Base-by-base conservation (phyloP, 1,140 invertebrate genomes). In the Drosophila funebris region DNA sequence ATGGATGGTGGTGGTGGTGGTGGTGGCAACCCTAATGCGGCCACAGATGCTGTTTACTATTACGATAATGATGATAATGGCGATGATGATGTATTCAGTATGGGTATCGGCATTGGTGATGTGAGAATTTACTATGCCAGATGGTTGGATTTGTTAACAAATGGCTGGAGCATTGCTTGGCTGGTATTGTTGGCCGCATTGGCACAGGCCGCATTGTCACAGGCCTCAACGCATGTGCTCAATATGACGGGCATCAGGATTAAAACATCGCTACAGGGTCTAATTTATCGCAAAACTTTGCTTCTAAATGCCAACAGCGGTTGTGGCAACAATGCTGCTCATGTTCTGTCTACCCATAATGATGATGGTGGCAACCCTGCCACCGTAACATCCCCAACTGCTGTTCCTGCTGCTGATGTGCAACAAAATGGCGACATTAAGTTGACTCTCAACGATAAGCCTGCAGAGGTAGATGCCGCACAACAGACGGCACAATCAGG, bases 161-260 rank as follows among this genome's bases (percentile, higher is more conserved):
- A 97, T 92, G 96, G 96, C 13, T 97, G 96, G 92, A 93, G 96
- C 11, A 94, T 97, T 92, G 94, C 95, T 20, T 91, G 95, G 46
- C 88, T 96, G 9, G 93, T 97, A 33, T 94, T 97, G 16, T 56
- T 97, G 9, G 93, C 95, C n/a, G 93, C 95, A 6, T 83, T 97
- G 33, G 92, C 95, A 14, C 96, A 97, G 92, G 95, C 95, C 68
- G 95, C 95, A 22, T 93, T 97, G 48, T 96, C 96, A n/a, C 96
- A 98, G 93, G 94, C 95, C 57, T 96, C 96, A 11, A 96, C 96
- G 62, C 96, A 96, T 91, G 92, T 97, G 37, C 94, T 97, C 8
- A 96, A 96, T 61, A 94, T 96, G 54, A 95, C 96, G 92, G 96
- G 96, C 52, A 96, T 96, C 58, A 94, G 95, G 79, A 93, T 97